Percentiles rank a stretch among this genome's conserved stretches.
phyloP scores from a whole-genome alignment of 2,888 invertebrate genomes.

The Rugalucina vietnamica region DNA sequence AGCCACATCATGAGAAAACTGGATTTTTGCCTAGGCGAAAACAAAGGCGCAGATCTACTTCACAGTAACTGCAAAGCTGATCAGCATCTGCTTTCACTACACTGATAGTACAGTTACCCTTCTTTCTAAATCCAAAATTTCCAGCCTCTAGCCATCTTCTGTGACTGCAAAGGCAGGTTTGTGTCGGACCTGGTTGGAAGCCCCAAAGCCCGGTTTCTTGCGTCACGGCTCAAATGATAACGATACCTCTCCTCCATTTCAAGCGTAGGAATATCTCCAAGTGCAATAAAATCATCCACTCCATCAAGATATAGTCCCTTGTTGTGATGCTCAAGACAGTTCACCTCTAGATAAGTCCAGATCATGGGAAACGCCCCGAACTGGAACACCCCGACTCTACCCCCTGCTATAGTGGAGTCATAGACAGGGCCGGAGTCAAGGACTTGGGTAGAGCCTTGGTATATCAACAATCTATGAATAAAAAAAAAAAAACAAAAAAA shows the following conservation, averaged over 20 bases:
- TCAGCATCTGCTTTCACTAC: too few species aligned
- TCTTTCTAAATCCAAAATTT: too few species aligned
- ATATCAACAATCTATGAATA: constrained; percentile 63
- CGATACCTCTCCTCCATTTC: constrained; percentile 66
- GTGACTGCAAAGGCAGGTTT: too few species aligned
- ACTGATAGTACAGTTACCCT: too few species aligned
- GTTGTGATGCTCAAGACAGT: constrained; percentile 69
- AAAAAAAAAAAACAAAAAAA: neutral
- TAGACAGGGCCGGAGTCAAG: constrained; percentile 75
- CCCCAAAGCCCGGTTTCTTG: too few species aligned
- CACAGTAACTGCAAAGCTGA: too few species aligned
- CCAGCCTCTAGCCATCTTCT: too few species aligned
- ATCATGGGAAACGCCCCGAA: constrained; percentile 68
- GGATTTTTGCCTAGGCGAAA: too few species aligned
- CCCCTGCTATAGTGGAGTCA: constrained; percentile 74
- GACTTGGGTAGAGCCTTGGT: constrained; percentile 61
- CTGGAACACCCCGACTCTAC: constrained; percentile 74
- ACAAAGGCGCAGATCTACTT: too few species aligned
- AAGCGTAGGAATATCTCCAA: constrained; percentile 63
- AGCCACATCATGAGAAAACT: too few species aligned
- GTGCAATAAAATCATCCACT: constrained; percentile 65
- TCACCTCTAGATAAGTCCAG: constrained; percentile 72
- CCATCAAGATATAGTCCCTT: constrained; percentile 75
- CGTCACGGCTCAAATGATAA: too few species aligned
- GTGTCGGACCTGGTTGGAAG: too few species aligned